These are phyloP conservation scores for Tragelaphus scriptus DNA, from an alignment of 2,113 vertebrate species.

Conservation along the genomic window DNA sequence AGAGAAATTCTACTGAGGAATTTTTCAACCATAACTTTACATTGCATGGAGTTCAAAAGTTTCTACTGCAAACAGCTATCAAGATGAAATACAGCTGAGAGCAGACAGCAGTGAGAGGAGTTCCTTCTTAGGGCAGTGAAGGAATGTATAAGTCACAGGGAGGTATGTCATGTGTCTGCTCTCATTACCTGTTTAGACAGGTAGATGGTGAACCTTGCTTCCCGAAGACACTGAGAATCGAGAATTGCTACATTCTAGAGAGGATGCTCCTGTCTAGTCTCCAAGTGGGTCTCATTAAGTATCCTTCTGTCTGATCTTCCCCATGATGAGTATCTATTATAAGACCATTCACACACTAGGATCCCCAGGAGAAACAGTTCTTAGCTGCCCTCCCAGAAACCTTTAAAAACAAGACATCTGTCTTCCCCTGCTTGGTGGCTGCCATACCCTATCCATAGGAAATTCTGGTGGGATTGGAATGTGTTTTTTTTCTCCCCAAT, in stretches of 20 bases:
- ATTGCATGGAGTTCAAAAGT: not conserved
- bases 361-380: not conserved
- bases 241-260: not conserved
- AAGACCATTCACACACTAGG: not conserved
- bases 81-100: not conserved
- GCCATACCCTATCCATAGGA: not conserved
- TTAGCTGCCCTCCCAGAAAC: not conserved
- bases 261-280: not conserved
- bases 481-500: not conserved
- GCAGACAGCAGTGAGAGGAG: not conserved
- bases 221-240: not conserved
- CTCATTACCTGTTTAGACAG: not conserved
- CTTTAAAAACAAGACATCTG: not conserved
- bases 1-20: not conserved
- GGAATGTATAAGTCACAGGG: not conserved
- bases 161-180: not conserved
- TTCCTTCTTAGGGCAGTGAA: not conserved
- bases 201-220: not conserved
- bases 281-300: not conserved
- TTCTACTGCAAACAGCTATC: not conserved
- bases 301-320: not conserved
- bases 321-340: not conserved
- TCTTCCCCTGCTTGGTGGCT: not conserved
- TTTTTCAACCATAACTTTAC: not conserved
- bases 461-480: not conserved